Percentiles rank a stretch among this genome's conserved stretches.
Conservation (phyloP, 2,113 vertebrate genomes). For the Oceanodroma tethys region DNA sequence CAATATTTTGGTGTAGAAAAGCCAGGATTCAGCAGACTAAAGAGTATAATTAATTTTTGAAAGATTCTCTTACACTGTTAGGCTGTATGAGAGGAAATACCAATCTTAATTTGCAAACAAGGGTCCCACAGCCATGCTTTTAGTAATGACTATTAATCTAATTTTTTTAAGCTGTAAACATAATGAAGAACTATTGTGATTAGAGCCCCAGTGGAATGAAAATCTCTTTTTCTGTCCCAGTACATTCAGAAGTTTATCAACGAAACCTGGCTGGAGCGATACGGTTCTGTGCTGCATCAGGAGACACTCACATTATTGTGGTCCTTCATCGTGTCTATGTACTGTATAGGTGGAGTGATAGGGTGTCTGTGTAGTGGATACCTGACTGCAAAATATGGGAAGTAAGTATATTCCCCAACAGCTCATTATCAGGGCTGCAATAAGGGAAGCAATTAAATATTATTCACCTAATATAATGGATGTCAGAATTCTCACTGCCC, state of each 20-base stretch:
- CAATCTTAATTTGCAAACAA: not conserved
- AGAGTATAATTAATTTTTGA: not conserved
- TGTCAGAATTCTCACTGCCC: not conserved
- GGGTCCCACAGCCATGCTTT: not conserved
- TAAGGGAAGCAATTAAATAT: not conserved
- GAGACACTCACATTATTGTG: slow-evolving; percentile 72
- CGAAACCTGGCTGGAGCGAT: slow-evolving; percentile 75
- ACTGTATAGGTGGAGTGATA: slow-evolving; percentile 66
- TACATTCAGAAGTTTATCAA: slow-evolving; percentile 83
- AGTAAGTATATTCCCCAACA: slow-evolving; percentile 57
- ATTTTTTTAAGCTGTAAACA: not conserved
- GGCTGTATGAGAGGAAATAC: not conserved
- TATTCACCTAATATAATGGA: not conserved
- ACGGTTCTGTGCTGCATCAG: slow-evolving; percentile 26
- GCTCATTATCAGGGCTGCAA: not conserved
- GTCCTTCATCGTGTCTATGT: slow-evolving; percentile 72
- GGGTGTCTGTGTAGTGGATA: slow-evolving; percentile 70
- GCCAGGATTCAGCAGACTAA: not conserved
- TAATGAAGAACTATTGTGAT: not conserved
- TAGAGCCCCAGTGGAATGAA: not conserved
- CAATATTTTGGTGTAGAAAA: not conserved
- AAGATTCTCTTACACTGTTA: not conserved
- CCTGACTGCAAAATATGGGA: slow-evolving; percentile 68
- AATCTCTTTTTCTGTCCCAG: slow-evolving; percentile 48
- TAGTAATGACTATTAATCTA: not conserved